Evolutionary conservation across 2,797 vertebrate genomes (phyloP).

Genomic region (Phoebastria nigripes): DNA sequence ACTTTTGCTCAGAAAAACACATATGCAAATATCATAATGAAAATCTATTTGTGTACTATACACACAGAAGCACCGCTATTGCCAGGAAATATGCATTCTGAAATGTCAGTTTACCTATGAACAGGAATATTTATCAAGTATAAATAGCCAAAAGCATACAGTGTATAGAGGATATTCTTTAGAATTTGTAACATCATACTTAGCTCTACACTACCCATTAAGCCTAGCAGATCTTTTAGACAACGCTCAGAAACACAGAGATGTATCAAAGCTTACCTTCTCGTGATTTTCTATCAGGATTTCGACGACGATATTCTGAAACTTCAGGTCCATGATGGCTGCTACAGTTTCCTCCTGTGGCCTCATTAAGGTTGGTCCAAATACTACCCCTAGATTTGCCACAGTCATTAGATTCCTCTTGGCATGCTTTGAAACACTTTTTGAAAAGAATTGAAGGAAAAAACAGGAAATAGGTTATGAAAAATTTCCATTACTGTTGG

Average conservation of each 20-base stretch:
- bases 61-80: neutral
- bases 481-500: slow-evolving; percentile 32
- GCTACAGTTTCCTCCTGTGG: slow-evolving; percentile 96
- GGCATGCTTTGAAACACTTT: slow-evolving; percentile 79
- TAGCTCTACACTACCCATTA: neutral
- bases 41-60: neutral
- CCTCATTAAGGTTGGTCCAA: slow-evolving; percentile 96
- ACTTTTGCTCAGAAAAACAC: neutral
- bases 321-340: slow-evolving; percentile 98
- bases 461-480: slow-evolving; percentile 54
- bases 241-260: accelerated
- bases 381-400: slow-evolving; percentile 96
- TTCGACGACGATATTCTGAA: slow-evolving; percentile 98
- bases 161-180: neutral
- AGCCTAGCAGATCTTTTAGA: neutral
- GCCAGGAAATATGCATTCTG: neutral
- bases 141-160: neutral
- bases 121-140: neutral
- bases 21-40: neutral
- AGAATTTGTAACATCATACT: neutral
- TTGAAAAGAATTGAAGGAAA: slow-evolving; percentile 35
- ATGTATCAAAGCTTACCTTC: slow-evolving; percentile 77
- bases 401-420: slow-evolving; percentile 94
- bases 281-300: slow-evolving; percentile 94
- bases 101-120: neutral